Conservation (phyloP, 2,888 invertebrate species). For the Phengaris alcon region DNA sequence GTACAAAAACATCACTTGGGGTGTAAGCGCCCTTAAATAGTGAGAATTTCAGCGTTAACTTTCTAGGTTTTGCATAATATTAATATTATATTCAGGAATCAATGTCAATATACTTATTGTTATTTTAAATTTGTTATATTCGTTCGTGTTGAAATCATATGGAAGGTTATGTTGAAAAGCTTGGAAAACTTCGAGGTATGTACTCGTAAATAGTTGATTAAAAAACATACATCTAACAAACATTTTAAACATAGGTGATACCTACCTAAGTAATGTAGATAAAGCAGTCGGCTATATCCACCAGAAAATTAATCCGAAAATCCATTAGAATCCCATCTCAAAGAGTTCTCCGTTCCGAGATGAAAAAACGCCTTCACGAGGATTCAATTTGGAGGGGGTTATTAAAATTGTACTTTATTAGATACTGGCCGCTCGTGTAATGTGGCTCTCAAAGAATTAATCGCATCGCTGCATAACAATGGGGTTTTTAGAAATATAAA, state of each 20-base stretch:
- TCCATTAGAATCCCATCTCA: constrained; percentile 39
- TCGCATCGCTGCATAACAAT: background rate
- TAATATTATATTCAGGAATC: too few species aligned
- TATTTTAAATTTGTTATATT: too few species aligned
- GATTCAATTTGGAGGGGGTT: constrained; percentile 40
- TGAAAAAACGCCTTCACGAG: constrained; percentile 40
- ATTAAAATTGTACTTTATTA: constrained; percentile 37
- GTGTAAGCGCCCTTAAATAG: background rate
- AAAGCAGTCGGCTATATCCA: background rate
- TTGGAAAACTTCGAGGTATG: too few species aligned
- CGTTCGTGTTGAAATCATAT: too few species aligned
- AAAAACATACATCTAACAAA: too few species aligned
- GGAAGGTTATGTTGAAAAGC: too few species aligned
- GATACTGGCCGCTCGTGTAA: constrained; percentile 32
- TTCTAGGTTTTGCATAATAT: background rate
- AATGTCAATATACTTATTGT: too few species aligned
- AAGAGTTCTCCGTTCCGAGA: constrained; percentile 37
- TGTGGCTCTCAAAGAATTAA: background rate
- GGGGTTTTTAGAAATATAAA: background rate
- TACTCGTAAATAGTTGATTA: too few species aligned
- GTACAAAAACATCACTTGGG: constrained; percentile 12
- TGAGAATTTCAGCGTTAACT: background rate
- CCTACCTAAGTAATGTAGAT: background rate
- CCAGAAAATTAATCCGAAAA: constrained; percentile 45
- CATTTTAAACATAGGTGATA: too few species aligned